Evolutionary conservation across 2,888 invertebrate species (phyloP).

Genomic region (Clivina fossor): DNA sequence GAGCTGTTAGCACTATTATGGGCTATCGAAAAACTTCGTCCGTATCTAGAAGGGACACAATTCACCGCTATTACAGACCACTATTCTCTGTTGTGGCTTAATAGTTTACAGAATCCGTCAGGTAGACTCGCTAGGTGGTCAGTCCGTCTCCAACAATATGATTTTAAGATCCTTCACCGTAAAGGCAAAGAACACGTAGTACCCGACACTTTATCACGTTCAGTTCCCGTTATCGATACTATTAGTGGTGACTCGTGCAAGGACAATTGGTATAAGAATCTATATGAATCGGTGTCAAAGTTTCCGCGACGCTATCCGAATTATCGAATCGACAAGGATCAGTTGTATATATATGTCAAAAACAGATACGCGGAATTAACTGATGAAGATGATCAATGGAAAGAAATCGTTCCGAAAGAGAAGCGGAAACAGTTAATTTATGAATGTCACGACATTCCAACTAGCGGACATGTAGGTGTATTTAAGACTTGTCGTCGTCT

Average conservation of each 20-base stretch:
- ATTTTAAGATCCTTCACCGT: slow-evolving; percentile 36
- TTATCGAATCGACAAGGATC: neutral
- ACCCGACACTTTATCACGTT: slow-evolving; percentile 39
- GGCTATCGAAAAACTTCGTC: neutral
- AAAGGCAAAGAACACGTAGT: slow-evolving; percentile 38
- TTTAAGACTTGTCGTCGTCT: slow-evolving; percentile 6
- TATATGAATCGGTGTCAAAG: slow-evolving; percentile 28
- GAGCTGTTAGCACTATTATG: neutral
- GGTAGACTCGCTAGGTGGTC: too few relatives aligned
- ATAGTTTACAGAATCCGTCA: too few relatives aligned
- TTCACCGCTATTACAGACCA: slow-evolving; percentile 16
- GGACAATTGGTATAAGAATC: slow-evolving; percentile 21
- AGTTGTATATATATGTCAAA: neutral
- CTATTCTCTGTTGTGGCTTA: too few relatives aligned
- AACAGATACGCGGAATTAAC: neutral
- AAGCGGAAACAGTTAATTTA: neutral
- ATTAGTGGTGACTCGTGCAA: neutral
- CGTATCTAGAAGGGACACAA: neutral
- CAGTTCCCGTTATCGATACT: slow-evolving; percentile 8
- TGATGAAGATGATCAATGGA: slow-evolving; percentile 5
- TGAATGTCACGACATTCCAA: slow-evolving; percentile 4
- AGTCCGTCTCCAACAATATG: too few relatives aligned
- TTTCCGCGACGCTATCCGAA: neutral
- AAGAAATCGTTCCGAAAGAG: slow-evolving; percentile 1
- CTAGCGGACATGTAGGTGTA: neutral